Base-by-base conservation (phyloP, 30 jellyfish, hydroid and myxozoan genomes). In the Turritopsis rubra region DNA sequence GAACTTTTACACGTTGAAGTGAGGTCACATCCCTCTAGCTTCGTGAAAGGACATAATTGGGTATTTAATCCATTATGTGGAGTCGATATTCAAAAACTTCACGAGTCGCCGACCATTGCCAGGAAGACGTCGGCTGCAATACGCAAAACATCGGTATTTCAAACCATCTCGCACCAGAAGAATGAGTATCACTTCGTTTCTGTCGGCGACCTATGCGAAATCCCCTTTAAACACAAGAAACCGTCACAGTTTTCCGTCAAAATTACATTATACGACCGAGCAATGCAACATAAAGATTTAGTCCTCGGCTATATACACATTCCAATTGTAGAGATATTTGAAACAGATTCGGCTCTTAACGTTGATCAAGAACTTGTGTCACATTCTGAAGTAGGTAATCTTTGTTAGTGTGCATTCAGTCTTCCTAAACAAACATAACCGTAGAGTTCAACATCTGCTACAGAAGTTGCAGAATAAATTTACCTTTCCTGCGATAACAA, bases 261-360 rank as follows among this genome's bases (percentile, higher is more conserved):
- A 17, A 23, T 68, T 0, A 68, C 77, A 68, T 19, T 68, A 1
- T 68, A 68, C 30, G 77, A 68, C 30, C 31, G 31, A 68, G 77
- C 28, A 23, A 8, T 23, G 30, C 77, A 68, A 9, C 28, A 68
- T 22, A 68, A 23, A 68, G 77, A 68, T n/a, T 22, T 68, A 7
- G 77, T 19, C 0, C 28, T 68, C 9, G 77, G 77, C 19, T 68
- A 68, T 19, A 9, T 68, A 7, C 77, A 68, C 21, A 22, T 68
- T 23, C 77, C 77, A 7, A 19, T 68, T 68, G 16, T 9, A 7
- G 30, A 68, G 9, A 68, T 68, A n/a, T 23, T 27, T 27, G 31
- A 68, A 27, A 27, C 77, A n/a, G 77, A 68, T 1, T n/a, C 28
- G 9, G 77, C 77, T n/a, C 77, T 68, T 68, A n/a, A n/a, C 19